Percentiles rank a stretch among this genome's conserved stretches.
phyloP scores from a whole-genome alignment of 53 echinoderm and acorn worm genomes.

The Antedon mediterranea region DNA sequence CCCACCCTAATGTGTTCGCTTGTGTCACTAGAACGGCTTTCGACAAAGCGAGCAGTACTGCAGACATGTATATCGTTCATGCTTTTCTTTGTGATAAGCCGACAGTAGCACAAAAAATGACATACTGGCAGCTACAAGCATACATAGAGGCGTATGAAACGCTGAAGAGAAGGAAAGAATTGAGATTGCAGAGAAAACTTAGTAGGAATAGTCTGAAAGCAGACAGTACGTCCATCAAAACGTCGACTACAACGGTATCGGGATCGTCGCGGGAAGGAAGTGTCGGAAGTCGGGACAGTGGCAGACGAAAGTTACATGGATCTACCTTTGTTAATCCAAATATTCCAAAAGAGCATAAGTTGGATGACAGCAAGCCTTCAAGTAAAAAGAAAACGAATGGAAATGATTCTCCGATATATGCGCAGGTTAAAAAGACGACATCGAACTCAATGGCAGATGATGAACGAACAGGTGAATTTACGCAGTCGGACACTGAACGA shows the following conservation, averaged over 20 bases:
- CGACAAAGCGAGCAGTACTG: conserved; percentile 21
- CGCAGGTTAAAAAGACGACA: background rate
- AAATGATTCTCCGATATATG: background rate
- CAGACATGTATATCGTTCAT: conserved; percentile 45
- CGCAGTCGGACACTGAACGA: background rate
- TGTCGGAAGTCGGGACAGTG: background rate
- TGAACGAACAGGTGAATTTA: background rate
- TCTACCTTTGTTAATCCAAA: conserved; percentile 2
- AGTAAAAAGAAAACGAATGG: background rate
- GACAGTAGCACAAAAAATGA: conserved; percentile 54
- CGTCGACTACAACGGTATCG: background rate
- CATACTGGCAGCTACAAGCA: conserved; percentile 96
- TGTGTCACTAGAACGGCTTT: conserved; percentile 67
- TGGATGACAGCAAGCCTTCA: background rate
- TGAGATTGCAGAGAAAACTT: conserved; percentile 17
- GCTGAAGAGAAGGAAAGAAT: conserved; percentile 71
- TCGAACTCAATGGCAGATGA: background rate
- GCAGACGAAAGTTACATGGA: background rate
- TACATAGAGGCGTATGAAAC: conserved; percentile 99
- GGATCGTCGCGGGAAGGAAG: background rate
- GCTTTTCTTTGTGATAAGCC: conserved; percentile 83
- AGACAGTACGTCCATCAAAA: background rate
- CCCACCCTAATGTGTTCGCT: conserved; percentile 82
- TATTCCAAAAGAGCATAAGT: conserved; percentile 1
- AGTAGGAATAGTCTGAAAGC: conserved; percentile 41